Evolutionary conservation across 2,888 invertebrate genomes (phyloP).

Genomic region (Sceliomorpha sp.): DNA sequence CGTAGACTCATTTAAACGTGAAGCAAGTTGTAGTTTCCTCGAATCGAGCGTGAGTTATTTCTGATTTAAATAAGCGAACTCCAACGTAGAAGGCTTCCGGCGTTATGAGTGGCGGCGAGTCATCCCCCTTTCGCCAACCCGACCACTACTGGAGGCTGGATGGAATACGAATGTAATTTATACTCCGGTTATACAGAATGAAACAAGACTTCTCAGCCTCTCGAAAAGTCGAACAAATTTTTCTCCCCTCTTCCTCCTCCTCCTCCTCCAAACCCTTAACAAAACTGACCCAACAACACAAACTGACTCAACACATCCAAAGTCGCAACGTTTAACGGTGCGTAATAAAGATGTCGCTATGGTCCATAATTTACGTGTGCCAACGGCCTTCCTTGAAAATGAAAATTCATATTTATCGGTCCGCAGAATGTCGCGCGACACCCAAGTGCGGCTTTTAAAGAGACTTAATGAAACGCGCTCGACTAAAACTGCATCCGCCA

Average conservation of each 20-base stretch:
- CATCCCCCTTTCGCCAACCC: no score
- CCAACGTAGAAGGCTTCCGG: no score
- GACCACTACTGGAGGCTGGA: no score
- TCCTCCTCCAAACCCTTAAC: no score
- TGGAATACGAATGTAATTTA: no score
- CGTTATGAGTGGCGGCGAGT: no score
- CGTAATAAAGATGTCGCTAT: constrained; percentile 75
- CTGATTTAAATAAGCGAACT: constrained; percentile 70
- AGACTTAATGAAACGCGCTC: constrained; percentile 10
- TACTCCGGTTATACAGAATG: no score
- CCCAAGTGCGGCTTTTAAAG: constrained; percentile 16
- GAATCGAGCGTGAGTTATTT: constrained; percentile 64
- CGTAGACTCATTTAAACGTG: constrained; percentile 35
- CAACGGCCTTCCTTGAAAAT: constrained; percentile 62
- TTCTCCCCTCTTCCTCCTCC: no score
- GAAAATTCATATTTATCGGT: constrained; percentile 60
- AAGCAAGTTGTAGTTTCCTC: constrained; percentile 50
- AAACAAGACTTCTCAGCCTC: no score
- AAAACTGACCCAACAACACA: constrained; percentile 4
- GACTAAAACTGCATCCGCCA: not conserved
- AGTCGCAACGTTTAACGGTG: no score
- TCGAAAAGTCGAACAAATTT: no score
- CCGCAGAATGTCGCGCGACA: constrained; percentile 4
- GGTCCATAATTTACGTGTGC: constrained; percentile 68
- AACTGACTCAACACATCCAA: constrained; percentile 16